phyloP scores from a whole-genome alignment of 2,888 invertebrate species.

The Physocephala rufipes region DNA sequence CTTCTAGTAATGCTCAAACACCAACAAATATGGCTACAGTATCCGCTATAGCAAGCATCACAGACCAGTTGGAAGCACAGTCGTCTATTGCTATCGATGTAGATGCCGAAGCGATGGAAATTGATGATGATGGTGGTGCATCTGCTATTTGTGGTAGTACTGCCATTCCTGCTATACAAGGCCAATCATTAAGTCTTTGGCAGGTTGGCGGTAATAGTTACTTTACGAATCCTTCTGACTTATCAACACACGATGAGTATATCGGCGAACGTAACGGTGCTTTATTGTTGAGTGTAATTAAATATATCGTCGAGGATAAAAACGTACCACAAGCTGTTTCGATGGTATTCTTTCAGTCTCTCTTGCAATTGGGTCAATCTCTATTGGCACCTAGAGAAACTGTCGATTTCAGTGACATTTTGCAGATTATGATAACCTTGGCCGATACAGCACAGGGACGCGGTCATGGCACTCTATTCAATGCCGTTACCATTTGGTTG shows the following conservation, averaged over 20 bases:
- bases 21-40: slow-evolving; percentile 67
- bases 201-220: slow-evolving; percentile 62
- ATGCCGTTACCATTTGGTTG: slow-evolving; percentile 83
- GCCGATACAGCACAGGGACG: slow-evolving; percentile 81
- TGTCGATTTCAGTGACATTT: slow-evolving; percentile 80
- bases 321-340: slow-evolving; percentile 49
- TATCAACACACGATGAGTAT: slow-evolving; percentile 61
- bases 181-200: slow-evolving; percentile 58
- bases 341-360: slow-evolving; percentile 73
- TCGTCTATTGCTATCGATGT: slow-evolving; percentile 47
- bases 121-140: slow-evolving; percentile 65
- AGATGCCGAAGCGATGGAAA: slow-evolving; percentile 64
- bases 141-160: slow-evolving; percentile 42
- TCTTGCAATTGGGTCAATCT: slow-evolving; percentile 78
- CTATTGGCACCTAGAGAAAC: slow-evolving; percentile 74
- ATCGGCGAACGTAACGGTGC: slow-evolving; percentile 73
- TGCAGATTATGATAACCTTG: slow-evolving; percentile 80
- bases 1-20: slow-evolving; percentile 68
- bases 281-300: slow-evolving; percentile 75
- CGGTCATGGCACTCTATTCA: slow-evolving; percentile 83
- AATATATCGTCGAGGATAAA: slow-evolving; percentile 75
- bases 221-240: slow-evolving; percentile 65
- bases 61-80: slow-evolving; percentile 61
- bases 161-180: slow-evolving; percentile 38
- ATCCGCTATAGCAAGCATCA: slow-evolving; percentile 64